Evolutionary conservation across 2,797 vertebrate species (phyloP).

Genomic region (Coregonus suidteri): DNA sequence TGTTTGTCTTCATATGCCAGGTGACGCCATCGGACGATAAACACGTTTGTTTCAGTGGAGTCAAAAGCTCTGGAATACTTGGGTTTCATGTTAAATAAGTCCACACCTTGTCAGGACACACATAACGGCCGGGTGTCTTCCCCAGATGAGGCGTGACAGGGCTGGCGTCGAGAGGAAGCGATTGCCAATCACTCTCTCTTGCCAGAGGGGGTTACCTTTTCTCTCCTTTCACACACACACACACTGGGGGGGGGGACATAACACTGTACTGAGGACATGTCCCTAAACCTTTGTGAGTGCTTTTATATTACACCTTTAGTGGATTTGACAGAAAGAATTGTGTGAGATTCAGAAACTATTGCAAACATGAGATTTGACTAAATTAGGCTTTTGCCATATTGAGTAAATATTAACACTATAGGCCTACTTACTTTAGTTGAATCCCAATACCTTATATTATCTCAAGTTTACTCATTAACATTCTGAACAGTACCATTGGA

Average conservation of each 20-base stretch:
- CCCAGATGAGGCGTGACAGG: conserved; percentile 14
- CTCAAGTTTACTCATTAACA: background rate
- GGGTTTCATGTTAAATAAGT: conserved; percentile 23
- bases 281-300: background rate
- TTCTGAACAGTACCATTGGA: background rate
- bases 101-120: conserved; percentile 12
- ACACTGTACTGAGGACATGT: conserved; percentile 20
- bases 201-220: conserved; percentile 19
- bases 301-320: background rate
- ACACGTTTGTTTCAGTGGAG: conserved; percentile 31
- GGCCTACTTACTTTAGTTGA: background rate
- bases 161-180: background rate
- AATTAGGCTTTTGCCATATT: background rate
- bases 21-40: conserved; percentile 21
- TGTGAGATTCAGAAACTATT: background rate
- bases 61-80: background rate
- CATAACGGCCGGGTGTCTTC: conserved; percentile 1
- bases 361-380: background rate
- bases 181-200: conserved; percentile 16
- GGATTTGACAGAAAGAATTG: background rate
- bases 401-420: background rate
- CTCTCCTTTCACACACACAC: background rate
- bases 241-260: conserved; percentile 14
- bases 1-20: conserved; percentile 21
- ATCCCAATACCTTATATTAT: background rate